Evolutionary conservation across 2,888 invertebrate species (phyloP), one percentile per base, ranked within the genome.

Genomic region (Cheilosia vernalis): DNA sequence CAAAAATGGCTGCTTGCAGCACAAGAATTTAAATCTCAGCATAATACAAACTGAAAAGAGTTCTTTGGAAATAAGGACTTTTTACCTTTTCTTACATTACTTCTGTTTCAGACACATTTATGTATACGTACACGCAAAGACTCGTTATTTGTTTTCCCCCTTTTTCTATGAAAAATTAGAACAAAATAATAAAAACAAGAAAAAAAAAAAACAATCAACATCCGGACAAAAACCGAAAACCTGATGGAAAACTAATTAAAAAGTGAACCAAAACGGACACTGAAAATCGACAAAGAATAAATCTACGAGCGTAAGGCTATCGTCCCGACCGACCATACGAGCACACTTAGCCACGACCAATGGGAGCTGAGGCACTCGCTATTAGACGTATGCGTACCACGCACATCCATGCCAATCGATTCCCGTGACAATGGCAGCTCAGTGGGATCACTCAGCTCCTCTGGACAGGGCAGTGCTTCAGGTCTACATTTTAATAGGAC

Each of bases 341-440:
- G 70, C 10, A 67, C 51, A 58, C 64, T 49, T 33, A 67, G 21
- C 67, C 53, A 61, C 24, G 85, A 67, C 81, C 85, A 85, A 13
- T 72, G 67, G 37, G 61, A 37, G 44, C 61, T 66, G 37, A 67
- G 60, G 42, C 72, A 30, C 19, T 63, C 63, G 61, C 70, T 66
- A 42, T 44, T 86, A 19, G 74, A 81, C n/a, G 87, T 69, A 69
- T 79, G 87, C 74, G 87, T 87, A 44, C 90, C 91, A 87, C 91
- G 91, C 77, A 91, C 90, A 87, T 91, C 91, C 91, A 91, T 91
- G 53, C 89, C 88, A 87, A 89, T 89, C 21, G 92, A 90, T 87
- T 92, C 94, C 74, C 94, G 93, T 87, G 94, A 94, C 44, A 94
- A 92, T 5, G 94, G 94, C 89, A 94, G 92, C 55, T 94, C 94